Evolutionary conservation across 2,888 invertebrate species (phyloP).

Genomic region (Cataglyphis cursor): DNA sequence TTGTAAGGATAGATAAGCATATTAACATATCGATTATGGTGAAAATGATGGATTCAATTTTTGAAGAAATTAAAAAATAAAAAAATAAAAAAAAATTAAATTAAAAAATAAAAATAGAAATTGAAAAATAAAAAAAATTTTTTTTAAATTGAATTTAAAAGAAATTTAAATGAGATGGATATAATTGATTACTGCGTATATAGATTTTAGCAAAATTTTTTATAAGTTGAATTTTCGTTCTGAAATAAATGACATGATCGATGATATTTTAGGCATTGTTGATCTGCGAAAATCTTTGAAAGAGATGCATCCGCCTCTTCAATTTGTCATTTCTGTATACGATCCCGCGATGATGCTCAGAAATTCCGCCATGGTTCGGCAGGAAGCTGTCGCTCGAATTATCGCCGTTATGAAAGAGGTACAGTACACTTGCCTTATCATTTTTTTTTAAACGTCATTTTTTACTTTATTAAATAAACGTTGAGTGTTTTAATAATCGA

Average conservation of each 20-base stretch:
- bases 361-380: constrained; percentile 78
- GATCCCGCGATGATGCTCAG: constrained; percentile 78
- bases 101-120: neutral
- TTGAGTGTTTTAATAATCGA: neutral
- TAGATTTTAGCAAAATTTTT: neutral
- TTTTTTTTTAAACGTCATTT: neutral
- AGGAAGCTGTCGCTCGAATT: constrained; percentile 77
- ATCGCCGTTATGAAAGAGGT: constrained; percentile 80
- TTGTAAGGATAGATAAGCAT: neutral
- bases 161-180: neutral
- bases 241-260: neutral
- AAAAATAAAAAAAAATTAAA: no score
- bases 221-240: neutral
- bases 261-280: constrained; percentile 77
- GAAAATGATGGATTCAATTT: neutral
- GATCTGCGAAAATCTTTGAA: constrained; percentile 80
- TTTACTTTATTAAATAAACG: neutral
- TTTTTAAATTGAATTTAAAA: neutral
- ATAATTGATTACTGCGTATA: neutral
- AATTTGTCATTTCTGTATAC: constrained; percentile 80
- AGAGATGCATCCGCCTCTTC: constrained; percentile 79
- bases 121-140: no score
- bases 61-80: neutral
- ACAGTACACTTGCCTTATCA: constrained; percentile 68
- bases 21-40: constrained; percentile 7